Evolutionary conservation across 1,140 invertebrate genomes (phyloP), one percentile per base, ranked within the genome.

Genomic region (Diorhabda carinulata): DNA sequence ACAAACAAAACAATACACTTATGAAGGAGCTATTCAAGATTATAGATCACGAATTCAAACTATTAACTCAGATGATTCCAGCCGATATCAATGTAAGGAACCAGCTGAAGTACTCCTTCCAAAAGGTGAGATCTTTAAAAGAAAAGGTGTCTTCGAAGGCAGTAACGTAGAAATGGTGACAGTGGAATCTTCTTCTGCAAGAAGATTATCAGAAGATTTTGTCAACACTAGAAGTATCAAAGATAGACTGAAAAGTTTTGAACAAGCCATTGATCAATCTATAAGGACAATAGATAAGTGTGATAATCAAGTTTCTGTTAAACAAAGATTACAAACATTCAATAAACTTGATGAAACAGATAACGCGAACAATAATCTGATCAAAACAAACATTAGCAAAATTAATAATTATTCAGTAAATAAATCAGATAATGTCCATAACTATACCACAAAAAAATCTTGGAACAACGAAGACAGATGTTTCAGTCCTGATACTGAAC

Each of bases 11-110:
- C 92, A 94, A 77, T 94, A 94, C 80, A 93, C 92, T 1, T 94
- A 93, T 79, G 92, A 94, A 79, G 88, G 91, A 71, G 92, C 92
- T 68, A 94, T 94, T 70, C 90, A 92, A 74, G 89, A 90, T 69
- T 94, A 94, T 78, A 90, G 92, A 67, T 91, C 87, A 68, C 87
- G 87, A 76, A 91, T 90, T 68, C 75, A 76, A 72, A 84, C 84
- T 59, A 90, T 75, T 66, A 76, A 79, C 57, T 62, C 78, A 3
- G 76, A 79, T 56, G 75, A 78, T 43, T 75, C 76, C 6, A 70
- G 75, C 44, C 74, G 80, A 52, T 72, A 64, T 10, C 78, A 73
- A 70, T 79, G 67, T 59, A 80, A 79, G 70, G 83, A 84, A 78
- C 84, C 74, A 80, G 82, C 76, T 68, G 83, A 72, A 81, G 84